These are phyloP conservation scores for Drosophila recens DNA, from an alignment of 2,888 invertebrate genomes.

Conservation along the genomic window DNA sequence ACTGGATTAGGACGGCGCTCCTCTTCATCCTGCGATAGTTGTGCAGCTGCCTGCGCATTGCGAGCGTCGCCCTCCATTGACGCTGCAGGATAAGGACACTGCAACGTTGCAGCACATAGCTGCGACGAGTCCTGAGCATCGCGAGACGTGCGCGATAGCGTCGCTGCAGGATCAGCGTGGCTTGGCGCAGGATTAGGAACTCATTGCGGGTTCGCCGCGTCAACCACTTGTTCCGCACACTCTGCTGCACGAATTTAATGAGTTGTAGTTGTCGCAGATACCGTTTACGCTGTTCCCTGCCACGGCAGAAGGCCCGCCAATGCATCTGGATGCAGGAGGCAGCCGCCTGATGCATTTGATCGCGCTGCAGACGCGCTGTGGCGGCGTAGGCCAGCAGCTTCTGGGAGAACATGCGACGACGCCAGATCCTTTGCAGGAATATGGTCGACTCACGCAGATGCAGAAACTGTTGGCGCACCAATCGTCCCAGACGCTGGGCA, in stretches of 20 bases:
- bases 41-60: conserved; percentile 66
- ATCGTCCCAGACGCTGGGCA: conserved; percentile 84
- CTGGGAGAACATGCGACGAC: conserved; percentile 82
- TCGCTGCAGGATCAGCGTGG: conserved; percentile 60
- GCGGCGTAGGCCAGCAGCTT: conserved; percentile 70
- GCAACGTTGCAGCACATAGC: conserved; percentile 65
- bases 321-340: conserved; percentile 84
- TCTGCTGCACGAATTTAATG: conserved; percentile 68
- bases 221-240: conserved; percentile 50
- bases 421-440: conserved; percentile 86
- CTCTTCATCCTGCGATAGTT: conserved; percentile 19
- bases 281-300: conserved; percentile 60
- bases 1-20: conserved; percentile 18
- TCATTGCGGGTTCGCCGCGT: conserved; percentile 63
- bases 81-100: conserved; percentile 84
- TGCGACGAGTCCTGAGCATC: conserved; percentile 53
- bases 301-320: conserved; percentile 79
- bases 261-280: conserved; percentile 53
- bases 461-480: conserved; percentile 84
- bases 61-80: conserved; percentile 83
- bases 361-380: conserved; percentile 66
- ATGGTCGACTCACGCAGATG: conserved; percentile 84
- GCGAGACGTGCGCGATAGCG: conserved; percentile 67
- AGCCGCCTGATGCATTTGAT: conserved; percentile 64
- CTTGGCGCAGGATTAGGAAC: conserved; percentile 57